Conservation (phyloP, 2,797 vertebrate species). For the Miichthys miiuy region DNA sequence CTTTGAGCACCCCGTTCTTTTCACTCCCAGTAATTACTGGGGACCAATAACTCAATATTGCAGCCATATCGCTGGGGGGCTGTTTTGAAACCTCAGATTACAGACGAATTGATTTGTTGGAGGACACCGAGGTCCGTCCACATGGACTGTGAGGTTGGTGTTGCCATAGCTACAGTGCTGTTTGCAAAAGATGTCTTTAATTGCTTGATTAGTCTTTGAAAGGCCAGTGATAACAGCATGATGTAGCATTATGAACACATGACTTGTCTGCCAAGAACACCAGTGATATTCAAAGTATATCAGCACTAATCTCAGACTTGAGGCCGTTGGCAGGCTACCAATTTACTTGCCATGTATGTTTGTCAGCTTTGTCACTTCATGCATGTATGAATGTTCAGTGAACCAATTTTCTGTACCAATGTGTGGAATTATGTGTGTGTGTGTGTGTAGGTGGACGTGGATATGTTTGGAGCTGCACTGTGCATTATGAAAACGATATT, state of each 20-base stretch:
- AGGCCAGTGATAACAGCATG: constrained; percentile 70
- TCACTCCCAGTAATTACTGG: constrained; percentile 71
- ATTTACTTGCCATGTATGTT: constrained; percentile 76
- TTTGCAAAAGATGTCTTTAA: constrained; percentile 67
- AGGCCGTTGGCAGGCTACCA: constrained; percentile 74
- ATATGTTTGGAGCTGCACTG: constrained; percentile 6
- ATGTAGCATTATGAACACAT: constrained; percentile 74
- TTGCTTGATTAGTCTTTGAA: constrained; percentile 79
- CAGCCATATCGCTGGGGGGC: constrained; percentile 38
- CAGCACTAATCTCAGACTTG: constrained; percentile 62
- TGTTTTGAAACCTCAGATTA: constrained; percentile 66
- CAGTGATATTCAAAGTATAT: constrained; percentile 62
- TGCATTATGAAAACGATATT: background rate
- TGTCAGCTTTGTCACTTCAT: constrained; percentile 72
- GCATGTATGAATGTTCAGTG: constrained; percentile 73
- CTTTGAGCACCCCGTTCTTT: constrained; percentile 45
- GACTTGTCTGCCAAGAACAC: constrained; percentile 72
- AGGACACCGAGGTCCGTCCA: constrained; percentile 56
- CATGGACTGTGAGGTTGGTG: constrained; percentile 21
- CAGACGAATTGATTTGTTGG: constrained; percentile 71
- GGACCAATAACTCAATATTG: constrained; percentile 70
- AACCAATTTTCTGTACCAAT: constrained; percentile 63
- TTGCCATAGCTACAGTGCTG: constrained; percentile 65
- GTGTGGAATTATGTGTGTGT: constrained; percentile 43
- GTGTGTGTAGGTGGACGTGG: background rate